Evolutionary conservation across 2,888 invertebrate species (phyloP).

Genomic region (Heteropelma amictum): DNA sequence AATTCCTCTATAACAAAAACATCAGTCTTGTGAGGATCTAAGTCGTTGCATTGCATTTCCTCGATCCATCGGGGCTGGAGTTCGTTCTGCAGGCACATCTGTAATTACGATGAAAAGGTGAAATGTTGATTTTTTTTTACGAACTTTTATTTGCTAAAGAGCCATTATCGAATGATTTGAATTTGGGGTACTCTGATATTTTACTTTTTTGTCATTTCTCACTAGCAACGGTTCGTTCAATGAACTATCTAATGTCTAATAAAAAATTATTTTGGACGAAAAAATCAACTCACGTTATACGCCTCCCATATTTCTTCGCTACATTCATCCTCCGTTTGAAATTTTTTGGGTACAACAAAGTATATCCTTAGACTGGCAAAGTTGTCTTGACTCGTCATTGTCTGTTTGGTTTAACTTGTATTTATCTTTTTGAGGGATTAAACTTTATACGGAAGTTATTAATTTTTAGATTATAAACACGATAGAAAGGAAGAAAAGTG

Average conservation of each 20-base stretch:
- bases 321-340: slow-evolving; percentile 79
- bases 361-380: slow-evolving; percentile 67
- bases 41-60: slow-evolving; percentile 67
- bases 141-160: neutral
- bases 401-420: neutral
- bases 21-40: slow-evolving; percentile 83
- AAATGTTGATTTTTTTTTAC: neutral
- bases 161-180: no score
- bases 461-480: no score
- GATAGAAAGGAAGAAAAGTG: no score
- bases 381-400: slow-evolving; percentile 62
- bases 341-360: slow-evolving; percentile 81
- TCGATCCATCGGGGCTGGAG: slow-evolving; percentile 27
- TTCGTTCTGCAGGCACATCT: slow-evolving; percentile 48
- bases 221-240: no score
- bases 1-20: slow-evolving; percentile 90
- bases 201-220: no score
- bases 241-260: neutral
- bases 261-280: neutral
- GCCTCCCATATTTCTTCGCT: slow-evolving; percentile 82
- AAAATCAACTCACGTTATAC: slow-evolving; percentile 80
- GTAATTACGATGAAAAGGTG: neutral
- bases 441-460: no score
- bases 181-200: no score
- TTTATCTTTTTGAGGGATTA: no score